Evolutionary conservation across 2,797 vertebrate species (phyloP).

Genomic region (Pangasius larnaudii): DNA sequence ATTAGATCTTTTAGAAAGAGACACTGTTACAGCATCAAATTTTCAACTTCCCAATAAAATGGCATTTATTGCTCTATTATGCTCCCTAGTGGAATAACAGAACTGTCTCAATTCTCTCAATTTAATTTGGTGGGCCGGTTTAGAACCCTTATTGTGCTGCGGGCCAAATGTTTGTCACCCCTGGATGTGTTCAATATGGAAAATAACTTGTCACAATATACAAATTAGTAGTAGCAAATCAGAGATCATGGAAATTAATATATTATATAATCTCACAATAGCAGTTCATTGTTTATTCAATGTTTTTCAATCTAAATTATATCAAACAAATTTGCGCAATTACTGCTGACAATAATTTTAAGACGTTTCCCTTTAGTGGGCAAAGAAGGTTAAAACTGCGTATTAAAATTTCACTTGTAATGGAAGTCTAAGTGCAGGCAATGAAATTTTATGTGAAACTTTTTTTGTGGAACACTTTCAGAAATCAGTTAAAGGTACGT

Average conservation of each 20-base stretch:
- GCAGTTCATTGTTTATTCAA: background rate
- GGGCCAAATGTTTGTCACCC: background rate
- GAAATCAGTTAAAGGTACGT: too few species aligned
- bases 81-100: slow-evolving; percentile 14
- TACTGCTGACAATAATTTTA: background rate
- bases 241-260: background rate
- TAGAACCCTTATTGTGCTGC: background rate
- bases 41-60: background rate
- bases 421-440: background rate
- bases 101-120: background rate
- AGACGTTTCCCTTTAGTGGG: background rate
- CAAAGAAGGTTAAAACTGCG: background rate
- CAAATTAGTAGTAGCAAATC: background rate
- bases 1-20: background rate
- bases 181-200: background rate
- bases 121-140: too few species aligned
- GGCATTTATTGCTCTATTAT: background rate
- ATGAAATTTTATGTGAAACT: background rate
- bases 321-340: background rate
- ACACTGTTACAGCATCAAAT: background rate
- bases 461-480: too few species aligned
- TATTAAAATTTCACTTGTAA: background rate
- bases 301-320: background rate
- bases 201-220: background rate
- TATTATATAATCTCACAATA: background rate